Evolutionary conservation across 2,113 vertebrate genomes (phyloP).

Genomic region (Gymnobelideus leadbeateri): DNA sequence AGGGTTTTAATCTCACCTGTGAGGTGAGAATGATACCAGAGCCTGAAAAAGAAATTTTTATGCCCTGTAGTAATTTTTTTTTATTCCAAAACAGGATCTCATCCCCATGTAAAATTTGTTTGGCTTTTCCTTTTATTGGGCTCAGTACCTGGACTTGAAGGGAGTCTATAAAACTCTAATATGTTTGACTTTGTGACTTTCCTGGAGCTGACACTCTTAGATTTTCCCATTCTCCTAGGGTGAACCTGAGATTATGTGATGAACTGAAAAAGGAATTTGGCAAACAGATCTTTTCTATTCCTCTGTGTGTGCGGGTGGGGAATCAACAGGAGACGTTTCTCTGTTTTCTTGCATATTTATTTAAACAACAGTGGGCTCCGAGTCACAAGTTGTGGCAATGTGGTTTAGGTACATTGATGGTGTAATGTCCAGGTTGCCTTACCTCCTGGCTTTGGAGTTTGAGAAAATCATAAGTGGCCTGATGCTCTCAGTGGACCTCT

Average conservation of each 20-base stretch:
- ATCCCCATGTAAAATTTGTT: not conserved
- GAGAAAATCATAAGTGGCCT: conserved; percentile 70
- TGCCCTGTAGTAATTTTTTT: conserved; percentile 45
- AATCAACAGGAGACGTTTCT: not conserved
- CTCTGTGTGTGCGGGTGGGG: not conserved
- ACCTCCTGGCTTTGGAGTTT: conserved; percentile 67
- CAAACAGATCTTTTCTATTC: conserved; percentile 1
- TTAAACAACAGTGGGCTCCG: not conserved
- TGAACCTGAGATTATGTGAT: not conserved
- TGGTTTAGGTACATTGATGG: not conserved
- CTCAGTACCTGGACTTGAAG: conserved; percentile 46
- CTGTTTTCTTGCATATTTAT: not conserved
- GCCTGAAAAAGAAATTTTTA: conserved; percentile 2
- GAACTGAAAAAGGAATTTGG: conserved; percentile 9
- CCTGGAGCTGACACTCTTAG: not conserved
- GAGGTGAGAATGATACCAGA: not conserved
- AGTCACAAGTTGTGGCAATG: not conserved
- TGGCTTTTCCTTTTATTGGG: conserved; percentile 19
- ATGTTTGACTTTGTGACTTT: conserved; percentile 37
- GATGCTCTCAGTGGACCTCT: conserved; percentile 68
- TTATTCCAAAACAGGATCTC: conserved; percentile 14
- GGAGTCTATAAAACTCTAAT: conserved; percentile 42
- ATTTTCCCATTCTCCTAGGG: not conserved
- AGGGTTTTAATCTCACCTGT: conserved; percentile 37
- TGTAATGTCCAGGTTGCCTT: not conserved